phyloP scores from a whole-genome alignment of 2,113 vertebrate genomes.

The Chaetodon trifascialis region DNA sequence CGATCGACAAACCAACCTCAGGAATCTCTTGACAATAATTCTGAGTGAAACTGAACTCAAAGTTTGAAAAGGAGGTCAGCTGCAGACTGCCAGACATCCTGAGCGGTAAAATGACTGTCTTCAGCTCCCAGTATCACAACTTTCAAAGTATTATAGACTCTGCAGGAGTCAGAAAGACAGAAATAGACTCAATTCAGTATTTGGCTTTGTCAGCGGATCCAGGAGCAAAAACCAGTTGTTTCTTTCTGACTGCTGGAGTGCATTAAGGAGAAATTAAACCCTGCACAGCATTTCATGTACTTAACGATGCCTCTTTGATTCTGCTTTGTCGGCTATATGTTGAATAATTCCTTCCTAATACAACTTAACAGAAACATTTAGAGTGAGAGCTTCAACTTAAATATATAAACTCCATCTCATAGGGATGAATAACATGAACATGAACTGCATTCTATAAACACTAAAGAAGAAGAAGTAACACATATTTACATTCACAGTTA shows the following conservation, averaged over 20 bases:
- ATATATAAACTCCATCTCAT: not conserved
- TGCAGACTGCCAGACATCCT: conserved; percentile 43
- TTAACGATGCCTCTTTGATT: not conserved
- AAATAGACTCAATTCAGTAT: conserved; percentile 60
- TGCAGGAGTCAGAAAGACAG: conserved; percentile 53
- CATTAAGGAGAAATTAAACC: conserved; percentile 20
- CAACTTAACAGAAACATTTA: not conserved
- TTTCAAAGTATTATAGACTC: conserved; percentile 54
- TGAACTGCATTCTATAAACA: not conserved
- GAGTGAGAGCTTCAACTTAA: not conserved
- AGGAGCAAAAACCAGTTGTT: conserved; percentile 45
- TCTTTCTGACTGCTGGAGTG: conserved; percentile 21
- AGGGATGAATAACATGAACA: not conserved
- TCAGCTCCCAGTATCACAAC: conserved; percentile 29
- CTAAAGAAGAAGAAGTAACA: too few species aligned
- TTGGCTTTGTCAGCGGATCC: conserved; percentile 54
- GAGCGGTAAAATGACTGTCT: conserved; percentile 34
- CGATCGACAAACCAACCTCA: not conserved
- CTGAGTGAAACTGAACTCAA: not conserved
- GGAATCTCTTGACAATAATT: not conserved
- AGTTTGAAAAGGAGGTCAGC: conserved; percentile 58
- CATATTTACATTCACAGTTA: too few species aligned
- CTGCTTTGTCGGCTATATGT: not conserved
- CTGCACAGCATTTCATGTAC: not conserved
- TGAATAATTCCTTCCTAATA: not conserved